phyloP scores from a whole-genome alignment of 2,797 vertebrate genomes.

The Chaunax sp. region DNA sequence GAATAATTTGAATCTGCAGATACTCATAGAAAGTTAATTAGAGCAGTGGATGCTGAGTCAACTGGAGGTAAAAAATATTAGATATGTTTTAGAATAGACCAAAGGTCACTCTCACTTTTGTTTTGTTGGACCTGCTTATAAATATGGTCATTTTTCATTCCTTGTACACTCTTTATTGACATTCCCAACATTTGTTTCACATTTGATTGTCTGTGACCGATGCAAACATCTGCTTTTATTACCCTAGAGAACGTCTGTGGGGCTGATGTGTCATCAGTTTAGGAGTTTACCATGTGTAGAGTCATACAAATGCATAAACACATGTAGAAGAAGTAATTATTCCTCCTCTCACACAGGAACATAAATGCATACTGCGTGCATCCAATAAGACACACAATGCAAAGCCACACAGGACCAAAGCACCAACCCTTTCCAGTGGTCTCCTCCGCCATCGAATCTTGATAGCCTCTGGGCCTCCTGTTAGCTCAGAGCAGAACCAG shows the following conservation, averaged over 20 bases:
- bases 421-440: constrained; percentile 46
- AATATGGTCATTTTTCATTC: constrained; percentile 34
- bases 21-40: constrained; percentile 24
- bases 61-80: constrained; percentile 29
- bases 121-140: constrained; percentile 25
- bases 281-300: constrained; percentile 25
- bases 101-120: constrained; percentile 24
- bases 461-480: constrained; percentile 75
- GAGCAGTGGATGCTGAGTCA: constrained; percentile 7
- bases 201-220: constrained; percentile 86
- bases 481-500: constrained; percentile 76
- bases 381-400: constrained; percentile 12
- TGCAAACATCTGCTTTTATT: constrained; percentile 82
- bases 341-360: constrained; percentile 26
- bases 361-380: not conserved
- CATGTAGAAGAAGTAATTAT: constrained; percentile 28
- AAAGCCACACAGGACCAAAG: constrained; percentile 32
- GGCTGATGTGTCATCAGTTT: constrained; percentile 50
- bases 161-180: constrained; percentile 56
- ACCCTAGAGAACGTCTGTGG: constrained; percentile 68
- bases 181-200: constrained; percentile 91
- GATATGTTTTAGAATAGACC: constrained; percentile 23
- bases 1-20: not conserved
- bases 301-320: constrained; percentile 25
- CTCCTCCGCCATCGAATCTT: constrained; percentile 49